These are phyloP conservation scores for Temnothorax nylanderi DNA, from an alignment of 1,140 invertebrate species.

Conservation along the genomic window DNA sequence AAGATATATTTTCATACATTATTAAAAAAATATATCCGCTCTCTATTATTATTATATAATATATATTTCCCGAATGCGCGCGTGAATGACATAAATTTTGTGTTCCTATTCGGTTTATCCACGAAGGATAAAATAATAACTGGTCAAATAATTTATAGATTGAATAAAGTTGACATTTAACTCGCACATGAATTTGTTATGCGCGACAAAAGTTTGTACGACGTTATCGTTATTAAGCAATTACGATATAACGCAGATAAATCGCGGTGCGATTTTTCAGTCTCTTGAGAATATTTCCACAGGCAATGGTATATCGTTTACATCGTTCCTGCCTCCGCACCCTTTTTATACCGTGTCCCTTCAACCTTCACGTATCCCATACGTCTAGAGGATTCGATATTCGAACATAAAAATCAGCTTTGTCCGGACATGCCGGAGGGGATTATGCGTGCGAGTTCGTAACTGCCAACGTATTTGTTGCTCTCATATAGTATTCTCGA, in stretches of 20 bases:
- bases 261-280: conserved; percentile 36
- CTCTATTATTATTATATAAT: neutral
- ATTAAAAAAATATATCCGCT: neutral
- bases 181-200: neutral
- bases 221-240: neutral
- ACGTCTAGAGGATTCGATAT: conserved; percentile 82
- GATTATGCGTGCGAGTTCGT: conserved; percentile 60
- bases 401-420: conserved; percentile 86
- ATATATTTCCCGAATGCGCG: neutral
- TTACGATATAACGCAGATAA: conserved; percentile 1
- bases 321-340: conserved; percentile 76
- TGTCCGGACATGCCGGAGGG: conserved; percentile 80
- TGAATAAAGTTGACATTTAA: neutral
- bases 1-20: neutral
- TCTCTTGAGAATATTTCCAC: conserved; percentile 68
- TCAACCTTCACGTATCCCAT: conserved; percentile 78
- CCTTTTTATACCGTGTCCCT: conserved; percentile 80
- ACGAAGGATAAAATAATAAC: neutral
- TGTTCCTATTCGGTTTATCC: neutral
- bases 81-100: neutral
- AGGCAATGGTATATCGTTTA: conserved; percentile 53
- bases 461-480: conserved; percentile 29
- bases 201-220: neutral
- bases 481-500: conserved; percentile 29
- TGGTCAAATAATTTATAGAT: neutral